Base-by-base conservation (phyloP, 2,888 invertebrate genomes). In the Zygogramma bicolorata region DNA sequence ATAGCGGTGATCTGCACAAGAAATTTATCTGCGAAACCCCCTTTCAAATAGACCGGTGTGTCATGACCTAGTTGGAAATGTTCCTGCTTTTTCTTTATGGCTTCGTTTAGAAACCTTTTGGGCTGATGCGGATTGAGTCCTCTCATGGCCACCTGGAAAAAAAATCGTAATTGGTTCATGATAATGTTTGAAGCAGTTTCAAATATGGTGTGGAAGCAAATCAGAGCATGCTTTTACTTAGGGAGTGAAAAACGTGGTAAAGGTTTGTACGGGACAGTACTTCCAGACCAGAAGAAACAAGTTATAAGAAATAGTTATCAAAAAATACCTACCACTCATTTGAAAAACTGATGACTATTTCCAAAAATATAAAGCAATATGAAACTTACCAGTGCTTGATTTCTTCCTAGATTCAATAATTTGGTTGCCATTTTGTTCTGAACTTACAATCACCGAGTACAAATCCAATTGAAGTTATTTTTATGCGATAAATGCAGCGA, bases 11-110 rank as follows among this genome's bases (percentile, higher is more conserved):
- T 3, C 8, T 67, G 42, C 20, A 72, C 58, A 4, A 79, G 61
- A 13, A 77, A 27, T 42, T 65, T 70, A 63, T 81, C 81, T 7
- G 42, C 15, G n/a, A 71, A 57, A 6, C 80, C 79, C n/a, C 75
- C 77, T 69, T 80, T 79, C 31, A 78, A 31, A 65, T 80, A 74
- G 66, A 80, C 74, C 57, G 81, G 81, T 13, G 71, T 42, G 5
- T 76, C 79, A 65, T 77, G 73, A 18, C 78, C 76, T n/a, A 31
- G 20, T 68, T 79, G 78, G 25, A 76, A 80, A 53, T 61, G 58
- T 40, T 74, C 70, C n/a, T 71, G 38, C 40, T 68, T 71, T 13
- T 53, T 61, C 65, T 63, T 70, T 20, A 63, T 8, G 20, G 4
- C 18, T 18, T 65, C 66, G 29, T 8, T 68, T 15, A 42, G 15